Conservation (phyloP, 2,888 invertebrate species). For the Epistrophella euchroma region DNA sequence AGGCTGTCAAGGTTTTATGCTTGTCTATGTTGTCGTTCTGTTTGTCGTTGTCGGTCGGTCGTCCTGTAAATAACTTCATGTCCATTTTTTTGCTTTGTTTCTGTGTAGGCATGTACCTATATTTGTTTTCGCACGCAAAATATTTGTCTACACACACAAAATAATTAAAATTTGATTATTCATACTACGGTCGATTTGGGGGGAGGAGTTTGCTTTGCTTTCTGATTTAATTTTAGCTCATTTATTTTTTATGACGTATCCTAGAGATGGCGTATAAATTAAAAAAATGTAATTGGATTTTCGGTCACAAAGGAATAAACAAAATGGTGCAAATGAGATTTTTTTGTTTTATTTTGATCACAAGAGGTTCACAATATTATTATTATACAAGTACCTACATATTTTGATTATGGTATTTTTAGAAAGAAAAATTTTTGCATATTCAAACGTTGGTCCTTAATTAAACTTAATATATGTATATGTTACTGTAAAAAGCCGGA, state of each 20-base stretch:
- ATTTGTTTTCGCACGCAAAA: constrained; percentile 32
- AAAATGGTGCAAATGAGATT: constrained; percentile 18
- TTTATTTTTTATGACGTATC: constrained; percentile 29
- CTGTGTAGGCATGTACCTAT: not conserved
- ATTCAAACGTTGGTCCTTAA: too few relatives aligned
- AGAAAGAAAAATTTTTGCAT: not conserved
- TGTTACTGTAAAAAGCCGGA: too few relatives aligned
- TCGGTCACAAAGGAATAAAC: constrained; percentile 17
- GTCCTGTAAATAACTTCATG: constrained; percentile 17
- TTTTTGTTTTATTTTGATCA: constrained; percentile 14
- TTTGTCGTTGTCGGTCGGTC: constrained; percentile 9
- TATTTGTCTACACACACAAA: constrained; percentile 33
- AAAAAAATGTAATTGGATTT: constrained; percentile 39
- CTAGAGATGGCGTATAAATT: constrained; percentile 15
- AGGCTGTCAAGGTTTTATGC: constrained; percentile 19
- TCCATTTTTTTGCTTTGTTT: not conserved
- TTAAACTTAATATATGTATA: too few relatives aligned
- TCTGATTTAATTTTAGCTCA: constrained; percentile 27
- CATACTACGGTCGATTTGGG: not conserved
- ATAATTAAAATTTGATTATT: constrained; percentile 45
- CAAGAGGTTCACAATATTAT: not conserved
- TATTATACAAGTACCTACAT: not conserved
- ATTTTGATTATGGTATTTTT: not conserved
- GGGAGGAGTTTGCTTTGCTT: not conserved
- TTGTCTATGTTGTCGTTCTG: not conserved